Conservation (phyloP, 53 echinoderm and acorn worm species). For the Mesocentrotus franciscanus region DNA sequence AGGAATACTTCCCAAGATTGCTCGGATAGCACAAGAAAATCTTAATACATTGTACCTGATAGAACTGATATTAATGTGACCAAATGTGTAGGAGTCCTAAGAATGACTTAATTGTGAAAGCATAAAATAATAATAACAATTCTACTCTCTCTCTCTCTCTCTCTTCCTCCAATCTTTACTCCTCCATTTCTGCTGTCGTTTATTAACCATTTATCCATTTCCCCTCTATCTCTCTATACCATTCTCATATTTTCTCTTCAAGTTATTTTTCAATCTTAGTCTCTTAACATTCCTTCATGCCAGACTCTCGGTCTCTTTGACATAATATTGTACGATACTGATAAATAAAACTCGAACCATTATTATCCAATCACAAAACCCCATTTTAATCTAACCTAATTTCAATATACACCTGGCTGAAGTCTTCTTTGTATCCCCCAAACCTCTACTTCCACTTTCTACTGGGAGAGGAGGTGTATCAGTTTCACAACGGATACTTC, state of each 20-base stretch:
- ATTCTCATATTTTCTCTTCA: not conserved
- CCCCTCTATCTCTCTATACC: too few relatives aligned
- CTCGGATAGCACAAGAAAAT: not conserved
- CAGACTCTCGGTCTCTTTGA: too few relatives aligned
- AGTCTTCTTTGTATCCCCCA: not conserved
- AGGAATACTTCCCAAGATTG: not conserved
- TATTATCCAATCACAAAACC: not conserved
- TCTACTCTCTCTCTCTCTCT: too few relatives aligned
- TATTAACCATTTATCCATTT: too few relatives aligned
- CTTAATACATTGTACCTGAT: not conserved
- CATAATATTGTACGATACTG: not conserved
- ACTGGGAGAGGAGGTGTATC: not conserved
- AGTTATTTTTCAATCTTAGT: too few relatives aligned
- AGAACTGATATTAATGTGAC: not conserved
- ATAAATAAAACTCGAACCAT: not conserved
- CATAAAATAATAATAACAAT: too few relatives aligned
- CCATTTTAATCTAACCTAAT: not conserved
- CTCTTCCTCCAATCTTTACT: too few relatives aligned
- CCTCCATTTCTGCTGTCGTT: too few relatives aligned
- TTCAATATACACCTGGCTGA: not conserved
- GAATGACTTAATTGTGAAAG: not conserved
- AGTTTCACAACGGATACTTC: constrained; percentile 9
- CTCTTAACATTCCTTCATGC: too few relatives aligned
- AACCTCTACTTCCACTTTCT: not conserved
- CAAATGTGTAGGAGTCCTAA: not conserved